Conservation (phyloP, 2,113 vertebrate species). For the Podarcis raffonei region DNA sequence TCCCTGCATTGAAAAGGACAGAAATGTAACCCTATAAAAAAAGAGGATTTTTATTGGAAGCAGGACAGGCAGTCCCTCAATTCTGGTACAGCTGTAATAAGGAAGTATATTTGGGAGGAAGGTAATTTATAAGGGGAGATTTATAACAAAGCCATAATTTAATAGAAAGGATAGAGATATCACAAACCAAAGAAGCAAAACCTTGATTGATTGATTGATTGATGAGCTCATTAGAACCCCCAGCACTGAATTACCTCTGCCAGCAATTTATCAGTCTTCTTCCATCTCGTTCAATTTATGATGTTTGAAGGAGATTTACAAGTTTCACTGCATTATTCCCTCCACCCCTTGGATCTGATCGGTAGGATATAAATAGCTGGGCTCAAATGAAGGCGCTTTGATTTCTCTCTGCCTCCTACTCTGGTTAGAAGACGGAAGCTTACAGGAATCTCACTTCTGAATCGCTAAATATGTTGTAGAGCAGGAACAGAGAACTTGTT, state of each 20-base stretch:
- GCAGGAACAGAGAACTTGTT: no score
- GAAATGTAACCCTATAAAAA: not conserved
- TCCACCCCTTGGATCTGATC: not conserved
- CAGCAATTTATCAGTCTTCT: conserved; percentile 51
- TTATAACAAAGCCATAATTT: conserved; percentile 62
- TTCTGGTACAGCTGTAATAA: conserved; percentile 34
- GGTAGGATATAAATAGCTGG: conserved; percentile 53
- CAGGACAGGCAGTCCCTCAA: not conserved
- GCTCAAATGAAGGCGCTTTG: conserved; percentile 35
- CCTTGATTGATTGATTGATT: conserved; percentile 67
- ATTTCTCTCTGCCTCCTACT: conserved; percentile 41
- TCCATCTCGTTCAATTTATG: conserved; percentile 37
- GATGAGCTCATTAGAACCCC: conserved; percentile 64
- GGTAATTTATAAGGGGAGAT: conserved; percentile 51
- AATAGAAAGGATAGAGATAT: conserved; percentile 41
- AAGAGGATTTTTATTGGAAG: conserved; percentile 21
- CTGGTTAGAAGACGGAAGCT: conserved; percentile 58
- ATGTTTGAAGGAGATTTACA: conserved; percentile 45
- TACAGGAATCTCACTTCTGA: conserved; percentile 53
- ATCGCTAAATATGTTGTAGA: conserved; percentile 48
- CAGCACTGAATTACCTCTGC: conserved; percentile 53
- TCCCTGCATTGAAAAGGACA: not conserved
- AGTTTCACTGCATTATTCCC: conserved; percentile 33
- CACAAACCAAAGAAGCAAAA: conserved; percentile 30
- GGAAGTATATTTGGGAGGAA: conserved; percentile 34